phyloP scores from a whole-genome alignment of 2,113 vertebrate genomes.

The Vimba vimba region DNA sequence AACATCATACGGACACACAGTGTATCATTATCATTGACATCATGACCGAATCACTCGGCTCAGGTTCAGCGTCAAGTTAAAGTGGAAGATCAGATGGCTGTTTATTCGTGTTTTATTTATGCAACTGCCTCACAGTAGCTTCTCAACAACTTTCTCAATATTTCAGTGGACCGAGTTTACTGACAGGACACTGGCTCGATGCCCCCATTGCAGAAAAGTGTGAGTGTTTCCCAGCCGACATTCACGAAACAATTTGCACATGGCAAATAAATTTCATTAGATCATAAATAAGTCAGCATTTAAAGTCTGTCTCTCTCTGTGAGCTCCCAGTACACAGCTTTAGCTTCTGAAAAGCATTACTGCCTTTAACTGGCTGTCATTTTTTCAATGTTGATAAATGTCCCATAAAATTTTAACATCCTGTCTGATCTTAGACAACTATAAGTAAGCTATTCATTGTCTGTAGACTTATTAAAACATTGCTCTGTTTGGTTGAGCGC shows the following conservation, averaged over 20 bases:
- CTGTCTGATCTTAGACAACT: not conserved
- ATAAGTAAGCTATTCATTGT: not conserved
- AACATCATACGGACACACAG: not conserved
- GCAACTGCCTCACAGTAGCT: not conserved
- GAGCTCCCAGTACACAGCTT: not conserved
- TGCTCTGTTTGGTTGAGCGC: not conserved
- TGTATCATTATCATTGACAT: not conserved
- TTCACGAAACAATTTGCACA: not conserved
- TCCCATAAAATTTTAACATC: not conserved
- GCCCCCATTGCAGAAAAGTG: conserved; percentile 95
- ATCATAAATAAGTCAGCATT: not conserved
- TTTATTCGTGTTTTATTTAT: not conserved
- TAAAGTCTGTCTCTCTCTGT: not conserved
- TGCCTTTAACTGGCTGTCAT: conserved; percentile 19
- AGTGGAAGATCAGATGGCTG: not conserved
- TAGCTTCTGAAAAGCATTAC: not conserved
- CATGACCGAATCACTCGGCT: conserved; percentile 1
- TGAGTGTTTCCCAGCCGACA: conserved; percentile 72
- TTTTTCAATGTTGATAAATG: not conserved
- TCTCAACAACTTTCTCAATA: conserved; percentile 36
- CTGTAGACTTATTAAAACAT: not conserved
- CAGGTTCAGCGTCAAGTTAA: not conserved
- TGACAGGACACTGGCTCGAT: conserved; percentile 88
- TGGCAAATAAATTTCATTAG: not conserved
- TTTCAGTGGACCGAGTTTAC: conserved; percentile 93